phyloP scores from a whole-genome alignment of 2,113 vertebrate species.

The Hymenochirus boettgeri region DNA sequence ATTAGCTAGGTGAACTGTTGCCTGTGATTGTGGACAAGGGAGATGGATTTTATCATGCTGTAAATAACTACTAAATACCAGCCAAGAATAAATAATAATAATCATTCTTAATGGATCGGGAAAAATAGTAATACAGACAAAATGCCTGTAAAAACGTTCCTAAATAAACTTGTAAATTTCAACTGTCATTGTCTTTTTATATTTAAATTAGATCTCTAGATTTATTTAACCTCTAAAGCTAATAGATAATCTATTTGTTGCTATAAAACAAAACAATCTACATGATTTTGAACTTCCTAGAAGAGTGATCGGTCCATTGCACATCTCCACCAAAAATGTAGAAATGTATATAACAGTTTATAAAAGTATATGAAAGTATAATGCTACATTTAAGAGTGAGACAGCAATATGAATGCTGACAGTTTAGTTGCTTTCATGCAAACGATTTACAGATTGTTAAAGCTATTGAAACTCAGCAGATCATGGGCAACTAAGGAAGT shows the following conservation, averaged over 20 bases:
- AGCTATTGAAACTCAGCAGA: slow-evolving; percentile 60
- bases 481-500: slow-evolving; percentile 66
- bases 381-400: background rate
- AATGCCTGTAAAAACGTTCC: no score
- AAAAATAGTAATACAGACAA: background rate
- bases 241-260: no score
- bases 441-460: slow-evolving; percentile 23
- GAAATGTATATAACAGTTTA: no score
- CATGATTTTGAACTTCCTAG: no score
- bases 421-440: background rate
- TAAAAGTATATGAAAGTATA: no score
- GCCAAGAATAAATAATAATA: background rate
- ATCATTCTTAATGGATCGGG: slow-evolving; percentile 4
- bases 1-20: slow-evolving; percentile 35
- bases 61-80: background rate
- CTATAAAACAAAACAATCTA: no score
- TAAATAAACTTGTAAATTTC: no score
- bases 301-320: no score
- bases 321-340: no score
- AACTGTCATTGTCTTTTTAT: no score
- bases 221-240: no score
- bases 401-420: background rate
- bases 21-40: slow-evolving; percentile 13
- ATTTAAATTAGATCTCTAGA: no score
- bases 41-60: slow-evolving; percentile 32